A percentile compares a stretch with the other conserved stretches of the same genome.
Conservation (phyloP, 2,797 vertebrate species). For the Scarus forsteni region DNA sequence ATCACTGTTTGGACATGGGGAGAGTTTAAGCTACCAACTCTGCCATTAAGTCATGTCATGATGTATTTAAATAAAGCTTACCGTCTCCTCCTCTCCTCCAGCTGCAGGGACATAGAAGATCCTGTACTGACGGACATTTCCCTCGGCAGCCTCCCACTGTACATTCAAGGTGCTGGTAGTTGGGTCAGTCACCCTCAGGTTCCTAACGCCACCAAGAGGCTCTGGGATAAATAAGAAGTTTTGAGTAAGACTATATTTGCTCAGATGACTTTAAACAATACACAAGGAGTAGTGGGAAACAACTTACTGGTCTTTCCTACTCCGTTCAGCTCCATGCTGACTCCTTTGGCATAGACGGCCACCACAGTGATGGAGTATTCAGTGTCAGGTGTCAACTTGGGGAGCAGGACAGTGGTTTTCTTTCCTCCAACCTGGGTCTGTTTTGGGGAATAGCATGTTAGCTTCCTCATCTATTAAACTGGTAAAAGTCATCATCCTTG, state of each 20-base stretch:
- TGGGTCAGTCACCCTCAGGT: conserved; percentile 93
- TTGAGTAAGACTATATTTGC: conserved; percentile 6
- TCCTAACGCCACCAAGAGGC: conserved; percentile 92
- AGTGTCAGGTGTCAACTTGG: conserved; percentile 94
- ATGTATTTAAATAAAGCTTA: conserved; percentile 59
- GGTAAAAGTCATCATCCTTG: too few relatives aligned
- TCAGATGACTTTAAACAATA: background rate
- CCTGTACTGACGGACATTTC: conserved; percentile 93
- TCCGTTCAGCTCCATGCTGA: conserved; percentile 89
- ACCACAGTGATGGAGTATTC: conserved; percentile 92
- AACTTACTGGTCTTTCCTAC: conserved; percentile 95
- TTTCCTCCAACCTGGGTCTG: conserved; percentile 92
- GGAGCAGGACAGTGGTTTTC: conserved; percentile 92
- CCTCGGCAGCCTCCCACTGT: conserved; percentile 95
- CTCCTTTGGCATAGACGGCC: conserved; percentile 88
- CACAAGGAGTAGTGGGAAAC: background rate
- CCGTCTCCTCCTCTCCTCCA: conserved; percentile 91
- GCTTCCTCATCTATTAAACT: background rate
- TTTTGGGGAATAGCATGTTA: conserved; percentile 3
- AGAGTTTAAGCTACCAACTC: too few relatives aligned
- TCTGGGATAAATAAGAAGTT: conserved; percentile 74
- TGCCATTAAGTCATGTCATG: background rate
- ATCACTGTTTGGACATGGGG: too few relatives aligned
- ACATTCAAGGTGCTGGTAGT: conserved; percentile 93
- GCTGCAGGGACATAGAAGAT: conserved; percentile 89